A percentile compares a stretch with the other conserved stretches of the same genome.
These are phyloP conservation scores for Copsychus sechellarum DNA, from an alignment of 2,113 vertebrate genomes.

Conservation along the genomic window DNA sequence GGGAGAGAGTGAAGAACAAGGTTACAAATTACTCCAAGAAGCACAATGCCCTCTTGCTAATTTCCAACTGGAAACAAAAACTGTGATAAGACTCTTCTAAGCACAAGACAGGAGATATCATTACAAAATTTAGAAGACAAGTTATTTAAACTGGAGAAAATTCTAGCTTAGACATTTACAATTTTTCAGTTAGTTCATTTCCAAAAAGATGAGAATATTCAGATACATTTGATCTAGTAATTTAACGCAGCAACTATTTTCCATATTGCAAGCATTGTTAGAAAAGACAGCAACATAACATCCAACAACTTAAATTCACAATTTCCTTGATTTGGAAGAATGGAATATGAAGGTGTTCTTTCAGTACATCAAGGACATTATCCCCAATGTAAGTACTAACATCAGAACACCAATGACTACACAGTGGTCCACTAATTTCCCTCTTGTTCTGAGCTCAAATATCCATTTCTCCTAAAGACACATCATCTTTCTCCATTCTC, in stretches of 20 bases:
- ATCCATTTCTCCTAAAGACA: not conserved
- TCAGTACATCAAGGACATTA: not conserved
- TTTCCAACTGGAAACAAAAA: not conserved
- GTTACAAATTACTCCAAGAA: not conserved
- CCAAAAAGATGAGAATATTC: not conserved
- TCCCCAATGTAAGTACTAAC: not conserved
- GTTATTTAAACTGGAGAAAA: not conserved
- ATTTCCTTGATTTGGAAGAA: not conserved
- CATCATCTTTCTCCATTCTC: not conserved
- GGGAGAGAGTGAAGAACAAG: not conserved
- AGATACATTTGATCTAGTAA: not conserved
- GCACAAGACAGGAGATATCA: not conserved
- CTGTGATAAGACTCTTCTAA: not conserved
- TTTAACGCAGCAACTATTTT: not conserved
- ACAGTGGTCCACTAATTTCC: not conserved
- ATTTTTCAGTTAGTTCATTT: not conserved
- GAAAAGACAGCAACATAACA: not conserved
- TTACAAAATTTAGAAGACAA: not conserved
- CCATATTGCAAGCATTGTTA: not conserved
- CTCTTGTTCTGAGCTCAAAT: not conserved
- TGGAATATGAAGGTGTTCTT: not conserved
- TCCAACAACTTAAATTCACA: not conserved
- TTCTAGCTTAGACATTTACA: not conserved
- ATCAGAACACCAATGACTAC: not conserved
- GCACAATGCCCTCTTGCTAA: not conserved